Percentiles rank a stretch among this genome's conserved stretches.
These are phyloP conservation scores for Neolamprologus cancellatus DNA, from an alignment of 2,113 vertebrate species.

Conservation along the genomic window DNA sequence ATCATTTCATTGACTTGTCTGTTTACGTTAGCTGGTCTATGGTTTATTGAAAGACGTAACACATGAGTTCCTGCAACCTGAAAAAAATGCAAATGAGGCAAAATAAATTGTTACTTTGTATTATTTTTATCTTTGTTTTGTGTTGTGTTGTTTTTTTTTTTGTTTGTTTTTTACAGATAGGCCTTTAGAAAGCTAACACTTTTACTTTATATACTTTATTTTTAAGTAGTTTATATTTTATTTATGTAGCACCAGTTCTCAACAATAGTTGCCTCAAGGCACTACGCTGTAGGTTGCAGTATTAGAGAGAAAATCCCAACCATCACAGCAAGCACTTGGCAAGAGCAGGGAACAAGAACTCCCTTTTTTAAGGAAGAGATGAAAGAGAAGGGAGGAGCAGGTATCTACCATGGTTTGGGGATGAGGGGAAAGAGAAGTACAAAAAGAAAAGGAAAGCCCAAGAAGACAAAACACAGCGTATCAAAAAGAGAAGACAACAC, in stretches of 20 bases:
- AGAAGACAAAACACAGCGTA: not conserved
- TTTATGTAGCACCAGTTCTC: not conserved
- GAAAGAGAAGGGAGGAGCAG: not conserved
- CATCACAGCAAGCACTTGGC: not conserved
- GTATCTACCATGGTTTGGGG: not conserved
- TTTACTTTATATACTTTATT: not conserved
- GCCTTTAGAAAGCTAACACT: not conserved
- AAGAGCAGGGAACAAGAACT: not conserved
- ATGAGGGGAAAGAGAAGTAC: not conserved
- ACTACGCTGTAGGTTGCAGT: not conserved
- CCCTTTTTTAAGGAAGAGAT: not conserved
- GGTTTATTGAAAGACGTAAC: not conserved
- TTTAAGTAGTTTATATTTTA: not conserved
- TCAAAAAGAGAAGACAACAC: not conserved
- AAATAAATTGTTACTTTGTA: not conserved
- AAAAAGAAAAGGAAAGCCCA: not conserved
- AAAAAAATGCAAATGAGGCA: not conserved
- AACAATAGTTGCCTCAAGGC: not conserved
- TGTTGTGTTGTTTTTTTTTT: not conserved
- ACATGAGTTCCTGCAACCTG: not conserved
- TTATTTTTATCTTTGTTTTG: not conserved
- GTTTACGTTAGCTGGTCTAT: not conserved
- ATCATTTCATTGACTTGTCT: not conserved
- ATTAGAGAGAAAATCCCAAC: not conserved
- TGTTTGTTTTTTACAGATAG: not conserved